Base-by-base conservation (phyloP, 2,888 invertebrate genomes). In the Rosalia funebris region DNA sequence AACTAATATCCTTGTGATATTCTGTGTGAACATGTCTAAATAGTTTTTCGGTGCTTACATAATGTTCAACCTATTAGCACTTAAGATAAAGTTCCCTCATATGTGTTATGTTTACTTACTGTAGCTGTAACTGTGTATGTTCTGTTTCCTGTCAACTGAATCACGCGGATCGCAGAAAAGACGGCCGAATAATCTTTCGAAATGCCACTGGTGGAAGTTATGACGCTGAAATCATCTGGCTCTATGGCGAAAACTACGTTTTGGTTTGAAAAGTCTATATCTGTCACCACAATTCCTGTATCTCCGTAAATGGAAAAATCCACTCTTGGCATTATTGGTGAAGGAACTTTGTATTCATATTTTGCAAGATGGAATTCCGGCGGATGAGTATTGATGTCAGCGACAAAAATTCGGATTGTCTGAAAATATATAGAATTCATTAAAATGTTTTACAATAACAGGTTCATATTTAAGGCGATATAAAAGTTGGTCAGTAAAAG, bases 191-290 rank as follows among this genome's bases (percentile, higher is more conserved):
- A 73, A 1, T 37, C 16, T 57, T 75, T 75, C 5, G 63, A 63
- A 1, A 39, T 25, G 3, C 34, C 15, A 15, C 19, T 47, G 25
- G 36, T 50, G 2, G 16, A n/a, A 5, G 66, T 60, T 0, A 47
- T 37, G 4, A 72, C 44, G 9, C 31, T 34, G 57, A 74, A 77
- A 57, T 74, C 68, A 1, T 65, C 64, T 2, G 74, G 70, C 25
- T 56, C 53, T 9, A 77, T 64, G 2, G 57, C 52, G 58, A 77
- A 77, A 2, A 31, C 65, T 7, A 80, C 55, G 1, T 60, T 12
- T 7, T 61, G 66, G 44, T 84, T 86, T 0, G 85, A 84, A 7
- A 87, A 81, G 72, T 87, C 86, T 16, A 84, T 79, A 71, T 87
- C 87, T 66, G 81, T 77, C 0, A 81, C 85, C 42, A 71, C 74